Evolutionary conservation across 2,113 vertebrate species (phyloP).

Genomic region (Terrapene triunguis): DNA sequence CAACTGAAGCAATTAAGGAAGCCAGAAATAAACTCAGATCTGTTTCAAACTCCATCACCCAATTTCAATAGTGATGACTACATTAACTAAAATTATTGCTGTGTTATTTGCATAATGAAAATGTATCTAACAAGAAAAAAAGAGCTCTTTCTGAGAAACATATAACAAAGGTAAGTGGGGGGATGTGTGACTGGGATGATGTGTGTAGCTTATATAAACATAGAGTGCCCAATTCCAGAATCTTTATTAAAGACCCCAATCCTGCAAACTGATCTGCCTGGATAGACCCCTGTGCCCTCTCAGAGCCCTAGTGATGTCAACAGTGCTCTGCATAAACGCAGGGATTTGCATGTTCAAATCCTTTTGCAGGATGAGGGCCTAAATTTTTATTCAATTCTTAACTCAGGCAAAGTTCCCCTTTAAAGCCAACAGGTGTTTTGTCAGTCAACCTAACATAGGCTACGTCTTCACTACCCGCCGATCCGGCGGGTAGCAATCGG

Average conservation of each 20-base stretch:
- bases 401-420: background rate
- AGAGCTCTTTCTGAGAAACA: background rate
- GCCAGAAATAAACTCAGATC: background rate
- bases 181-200: background rate
- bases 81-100: background rate
- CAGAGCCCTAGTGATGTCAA: background rate
- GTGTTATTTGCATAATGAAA: background rate
- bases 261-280: background rate
- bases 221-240: background rate
- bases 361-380: background rate
- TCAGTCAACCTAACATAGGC: background rate
- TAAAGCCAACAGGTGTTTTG: background rate
- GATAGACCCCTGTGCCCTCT: rapidly evolving
- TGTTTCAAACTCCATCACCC: background rate
- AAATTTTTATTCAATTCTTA: background rate
- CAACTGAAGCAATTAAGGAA: background rate
- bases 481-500: too few species aligned
- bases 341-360: background rate
- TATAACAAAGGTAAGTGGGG: background rate
- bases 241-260: background rate
- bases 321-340: background rate
- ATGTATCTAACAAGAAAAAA: background rate
- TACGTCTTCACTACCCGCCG: too few species aligned
- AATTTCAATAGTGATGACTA: background rate
- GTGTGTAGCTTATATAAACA: background rate